Conservation (phyloP, 2,113 vertebrate genomes). For the Sapayoa aenigma region DNA sequence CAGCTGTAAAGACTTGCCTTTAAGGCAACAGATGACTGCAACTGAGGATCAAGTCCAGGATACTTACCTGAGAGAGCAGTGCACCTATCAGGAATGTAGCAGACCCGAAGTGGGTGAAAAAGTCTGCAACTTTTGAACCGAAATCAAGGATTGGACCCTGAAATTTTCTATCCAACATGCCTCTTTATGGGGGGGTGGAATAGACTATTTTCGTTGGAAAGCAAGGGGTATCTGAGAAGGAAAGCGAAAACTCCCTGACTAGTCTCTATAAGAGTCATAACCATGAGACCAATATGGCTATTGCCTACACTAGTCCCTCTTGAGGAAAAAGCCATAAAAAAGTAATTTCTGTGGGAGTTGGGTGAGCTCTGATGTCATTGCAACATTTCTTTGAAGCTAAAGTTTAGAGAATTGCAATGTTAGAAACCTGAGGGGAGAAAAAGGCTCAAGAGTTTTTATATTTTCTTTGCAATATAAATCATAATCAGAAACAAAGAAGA, state of each 20-base stretch:
- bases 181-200: fast-evolving
- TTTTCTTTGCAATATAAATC: background rate
- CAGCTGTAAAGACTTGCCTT: background rate
- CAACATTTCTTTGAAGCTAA: background rate
- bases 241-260: background rate
- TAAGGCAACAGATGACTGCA: background rate
- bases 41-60: background rate
- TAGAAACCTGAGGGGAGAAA: background rate
- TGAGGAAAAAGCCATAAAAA: background rate
- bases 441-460: background rate
- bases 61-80: background rate
- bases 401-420: background rate
- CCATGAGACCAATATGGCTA: background rate
- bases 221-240: background rate
- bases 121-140: background rate
- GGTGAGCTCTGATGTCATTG: background rate
- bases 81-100: background rate
- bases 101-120: background rate
- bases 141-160: background rate
- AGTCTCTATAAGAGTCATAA: background rate
- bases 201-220: background rate
- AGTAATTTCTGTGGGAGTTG: background rate
- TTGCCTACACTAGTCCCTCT: background rate
- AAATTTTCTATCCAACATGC: background rate
- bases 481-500: background rate